Percentiles rank a stretch among this genome's conserved stretches.
Conservation (phyloP, 2,113 vertebrate genomes). For the Perognathus longimembris region DNA sequence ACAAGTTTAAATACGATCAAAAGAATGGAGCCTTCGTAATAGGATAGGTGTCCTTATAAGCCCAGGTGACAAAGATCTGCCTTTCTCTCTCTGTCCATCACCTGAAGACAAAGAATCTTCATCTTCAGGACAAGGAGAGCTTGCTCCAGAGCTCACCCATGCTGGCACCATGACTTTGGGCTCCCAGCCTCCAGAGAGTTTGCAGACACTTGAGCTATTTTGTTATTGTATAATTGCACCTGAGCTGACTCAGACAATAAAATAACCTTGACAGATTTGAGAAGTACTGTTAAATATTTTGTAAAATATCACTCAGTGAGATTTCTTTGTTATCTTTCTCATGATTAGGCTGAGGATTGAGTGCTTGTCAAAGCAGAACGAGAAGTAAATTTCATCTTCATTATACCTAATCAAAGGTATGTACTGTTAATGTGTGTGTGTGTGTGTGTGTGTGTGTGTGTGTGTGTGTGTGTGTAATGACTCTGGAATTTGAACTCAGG, state of each 20-base stretch:
- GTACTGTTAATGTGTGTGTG: not conserved
- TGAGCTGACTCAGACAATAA: not conserved
- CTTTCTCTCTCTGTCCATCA: not conserved
- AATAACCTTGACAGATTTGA: not conserved
- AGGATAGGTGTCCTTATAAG: not conserved
- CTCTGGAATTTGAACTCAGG: too few relatives aligned
- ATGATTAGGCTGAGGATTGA: not conserved
- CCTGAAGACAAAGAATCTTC: too few relatives aligned
- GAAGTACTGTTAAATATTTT: not conserved
- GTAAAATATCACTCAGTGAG: not conserved
- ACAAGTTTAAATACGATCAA: not conserved
- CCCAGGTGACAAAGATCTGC: not conserved
- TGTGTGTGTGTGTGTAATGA: not conserved
- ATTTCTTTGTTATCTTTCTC: not conserved
- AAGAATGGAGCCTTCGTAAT: not conserved
- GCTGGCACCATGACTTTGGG: fast-evolving
- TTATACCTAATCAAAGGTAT: not conserved
- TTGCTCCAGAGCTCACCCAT: not conserved
- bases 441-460: not conserved
- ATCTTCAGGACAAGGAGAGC: too few relatives aligned
- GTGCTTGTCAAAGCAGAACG: not conserved
- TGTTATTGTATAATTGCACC: not conserved
- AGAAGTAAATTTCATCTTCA: not conserved
- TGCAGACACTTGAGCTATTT: not conserved
- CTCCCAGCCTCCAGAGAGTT: not conserved